Conservation (phyloP, 2,888 invertebrate genomes). For the Bombylius discolor region DNA sequence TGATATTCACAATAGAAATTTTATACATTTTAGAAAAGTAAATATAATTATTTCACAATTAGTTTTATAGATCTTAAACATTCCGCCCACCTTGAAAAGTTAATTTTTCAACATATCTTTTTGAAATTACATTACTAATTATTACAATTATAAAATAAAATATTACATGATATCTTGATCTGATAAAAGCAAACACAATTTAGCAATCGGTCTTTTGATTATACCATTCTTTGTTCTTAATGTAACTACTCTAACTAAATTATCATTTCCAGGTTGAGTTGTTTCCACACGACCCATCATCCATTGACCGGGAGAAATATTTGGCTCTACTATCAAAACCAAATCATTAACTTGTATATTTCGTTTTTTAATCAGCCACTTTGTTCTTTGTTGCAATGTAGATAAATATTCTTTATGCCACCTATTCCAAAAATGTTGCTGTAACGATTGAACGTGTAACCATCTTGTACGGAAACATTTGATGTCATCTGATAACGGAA, state of each 20-base stretch:
- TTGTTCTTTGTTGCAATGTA: constrained; percentile 10
- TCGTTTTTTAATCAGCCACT: constrained; percentile 3
- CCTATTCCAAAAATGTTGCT: constrained; percentile 12
- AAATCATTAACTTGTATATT: constrained; percentile 9
- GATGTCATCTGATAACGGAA: too few species aligned
- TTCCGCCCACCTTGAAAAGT: too few species aligned
- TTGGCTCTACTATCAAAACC: constrained; percentile 9
- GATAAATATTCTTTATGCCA: constrained; percentile 10
- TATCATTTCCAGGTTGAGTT: constrained; percentile 19
- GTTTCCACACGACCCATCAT: constrained; percentile 15
- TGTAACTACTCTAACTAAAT: constrained; percentile 16
- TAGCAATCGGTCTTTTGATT: too few species aligned
- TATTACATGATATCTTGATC: too few species aligned
- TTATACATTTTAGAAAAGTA: too few species aligned
- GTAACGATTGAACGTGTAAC: constrained; percentile 2
- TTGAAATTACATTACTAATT: too few species aligned
- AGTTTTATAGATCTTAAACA: too few species aligned
- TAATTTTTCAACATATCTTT: too few species aligned
- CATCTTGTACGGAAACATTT: neutral
- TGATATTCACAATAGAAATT: too few species aligned
- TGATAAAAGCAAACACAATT: too few species aligned
- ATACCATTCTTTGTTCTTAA: constrained; percentile 2
- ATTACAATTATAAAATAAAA: too few species aligned
- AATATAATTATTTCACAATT: too few species aligned
- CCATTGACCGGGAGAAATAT: constrained; percentile 15